Conservation (phyloP, 64 coral and sea anemone genomes). For the Stylophora pistillata region DNA sequence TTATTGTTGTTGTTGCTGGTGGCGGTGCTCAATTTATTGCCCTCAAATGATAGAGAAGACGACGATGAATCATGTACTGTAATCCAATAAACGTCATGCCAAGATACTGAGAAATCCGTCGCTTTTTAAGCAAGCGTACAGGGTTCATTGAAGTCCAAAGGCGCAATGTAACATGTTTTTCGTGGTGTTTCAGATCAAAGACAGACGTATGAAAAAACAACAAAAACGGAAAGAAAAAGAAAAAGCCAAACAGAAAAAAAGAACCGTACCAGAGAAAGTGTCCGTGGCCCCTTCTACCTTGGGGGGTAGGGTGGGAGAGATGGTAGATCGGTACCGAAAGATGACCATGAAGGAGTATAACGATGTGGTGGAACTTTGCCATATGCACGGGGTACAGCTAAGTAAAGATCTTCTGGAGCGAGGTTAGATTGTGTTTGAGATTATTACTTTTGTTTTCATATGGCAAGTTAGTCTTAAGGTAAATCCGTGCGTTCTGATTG, state of each 20-base stretch:
- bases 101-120: no score
- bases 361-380: constrained; percentile 82
- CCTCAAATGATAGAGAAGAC: no score
- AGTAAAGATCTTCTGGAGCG: constrained; percentile 76
- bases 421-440: constrained; percentile 49
- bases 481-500: no score
- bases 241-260: constrained; percentile 80
- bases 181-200: constrained; percentile 67
- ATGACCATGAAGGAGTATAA: constrained; percentile 86
- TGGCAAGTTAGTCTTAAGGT: no score
- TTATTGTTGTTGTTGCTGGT: no score
- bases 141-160: no score
- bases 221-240: constrained; percentile 94
- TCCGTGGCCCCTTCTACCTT: constrained; percentile 68
- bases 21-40: no score
- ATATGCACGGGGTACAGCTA: constrained; percentile 92
- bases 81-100: no score
- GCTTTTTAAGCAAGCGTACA: no score
- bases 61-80: no score
- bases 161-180: not conserved
- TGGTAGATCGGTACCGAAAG: constrained; percentile 82
- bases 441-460: not conserved
- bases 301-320: constrained; percentile 58
- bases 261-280: constrained; percentile 54
- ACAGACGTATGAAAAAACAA: constrained; percentile 83